A percentile compares a stretch with the other conserved stretches of the same genome.
Evolutionary conservation across 2,797 vertebrate genomes (phyloP).

Genomic region (Potorous gilbertii): DNA sequence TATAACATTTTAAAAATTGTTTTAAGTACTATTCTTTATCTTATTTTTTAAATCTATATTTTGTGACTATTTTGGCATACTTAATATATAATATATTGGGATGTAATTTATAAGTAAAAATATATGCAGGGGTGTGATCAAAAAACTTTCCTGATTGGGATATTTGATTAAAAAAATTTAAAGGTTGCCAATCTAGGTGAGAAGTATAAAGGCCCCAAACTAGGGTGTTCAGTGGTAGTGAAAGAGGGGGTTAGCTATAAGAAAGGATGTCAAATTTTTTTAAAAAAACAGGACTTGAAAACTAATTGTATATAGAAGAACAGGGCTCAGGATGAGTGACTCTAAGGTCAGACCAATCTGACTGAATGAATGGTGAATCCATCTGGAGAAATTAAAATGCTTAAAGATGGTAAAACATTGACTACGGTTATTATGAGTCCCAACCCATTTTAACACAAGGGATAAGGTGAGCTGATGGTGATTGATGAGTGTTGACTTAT

Average conservation of each 20-base stretch:
- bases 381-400: slow-evolving; percentile 9
- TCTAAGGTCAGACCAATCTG: background rate
- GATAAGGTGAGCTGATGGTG: background rate
- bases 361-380: background rate
- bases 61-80: background rate
- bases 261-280: background rate
- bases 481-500: background rate
- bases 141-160: background rate
- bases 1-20: background rate
- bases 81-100: background rate
- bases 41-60: background rate
- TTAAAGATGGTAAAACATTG: slow-evolving; percentile 8
- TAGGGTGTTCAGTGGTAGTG: background rate
- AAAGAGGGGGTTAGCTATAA: background rate
- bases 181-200: background rate
- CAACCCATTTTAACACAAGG: background rate
- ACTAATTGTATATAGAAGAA: background rate
- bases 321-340: background rate
- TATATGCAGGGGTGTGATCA: background rate
- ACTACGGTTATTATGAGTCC: background rate
- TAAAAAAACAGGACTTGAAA: background rate
- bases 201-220: background rate
- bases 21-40: background rate
- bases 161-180: background rate
- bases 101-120: background rate